Percentiles rank a stretch among this genome's conserved stretches.
Evolutionary conservation across 2,888 invertebrate species (phyloP).

Genomic region (Elysia crispata): DNA sequence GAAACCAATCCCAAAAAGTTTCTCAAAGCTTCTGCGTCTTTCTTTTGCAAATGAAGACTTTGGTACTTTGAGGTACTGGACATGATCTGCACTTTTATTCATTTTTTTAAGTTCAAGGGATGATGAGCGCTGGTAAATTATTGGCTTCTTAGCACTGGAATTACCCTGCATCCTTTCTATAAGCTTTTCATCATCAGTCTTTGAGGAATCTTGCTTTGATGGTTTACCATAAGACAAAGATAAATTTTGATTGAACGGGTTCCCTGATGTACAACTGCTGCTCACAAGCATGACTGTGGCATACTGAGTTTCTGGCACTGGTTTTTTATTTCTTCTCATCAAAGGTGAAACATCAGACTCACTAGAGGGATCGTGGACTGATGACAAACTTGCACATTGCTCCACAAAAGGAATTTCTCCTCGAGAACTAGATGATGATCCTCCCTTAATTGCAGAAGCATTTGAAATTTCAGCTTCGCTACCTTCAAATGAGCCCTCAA

Average conservation of each 20-base stretch:
- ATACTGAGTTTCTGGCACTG: constrained; percentile 44
- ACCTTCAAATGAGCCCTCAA: constrained; percentile 3
- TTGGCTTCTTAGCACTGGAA: constrained; percentile 22
- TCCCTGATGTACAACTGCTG: constrained; percentile 54
- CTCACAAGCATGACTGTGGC: constrained; percentile 65
- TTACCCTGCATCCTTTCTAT: constrained; percentile 58
- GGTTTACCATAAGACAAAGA: neutral
- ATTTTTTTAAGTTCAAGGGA: constrained; percentile 41
- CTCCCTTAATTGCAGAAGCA: neutral
- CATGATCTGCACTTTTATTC: constrained; percentile 22
- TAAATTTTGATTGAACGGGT: constrained; percentile 34
- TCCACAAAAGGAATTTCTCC: neutral
- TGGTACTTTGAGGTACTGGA: constrained; percentile 28
- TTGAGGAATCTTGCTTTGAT: constrained; percentile 43
- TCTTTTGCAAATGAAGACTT: constrained; percentile 13
- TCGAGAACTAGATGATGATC: constrained; percentile 43
- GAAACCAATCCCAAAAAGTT: constrained; percentile 24
- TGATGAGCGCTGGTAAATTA: constrained; percentile 44
- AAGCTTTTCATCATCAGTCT: constrained; percentile 73
- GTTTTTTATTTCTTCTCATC: constrained; percentile 48
- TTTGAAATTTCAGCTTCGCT: neutral
- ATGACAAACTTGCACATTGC: constrained; percentile 48
- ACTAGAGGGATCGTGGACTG: constrained; percentile 50
- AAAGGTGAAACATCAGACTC: constrained; percentile 52
- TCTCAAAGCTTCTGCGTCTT: constrained; percentile 41